Evolutionary conservation across 2,888 invertebrate genomes (phyloP), one percentile per base, ranked within the genome.

Genomic region (Eupithecia centaureata): DNA sequence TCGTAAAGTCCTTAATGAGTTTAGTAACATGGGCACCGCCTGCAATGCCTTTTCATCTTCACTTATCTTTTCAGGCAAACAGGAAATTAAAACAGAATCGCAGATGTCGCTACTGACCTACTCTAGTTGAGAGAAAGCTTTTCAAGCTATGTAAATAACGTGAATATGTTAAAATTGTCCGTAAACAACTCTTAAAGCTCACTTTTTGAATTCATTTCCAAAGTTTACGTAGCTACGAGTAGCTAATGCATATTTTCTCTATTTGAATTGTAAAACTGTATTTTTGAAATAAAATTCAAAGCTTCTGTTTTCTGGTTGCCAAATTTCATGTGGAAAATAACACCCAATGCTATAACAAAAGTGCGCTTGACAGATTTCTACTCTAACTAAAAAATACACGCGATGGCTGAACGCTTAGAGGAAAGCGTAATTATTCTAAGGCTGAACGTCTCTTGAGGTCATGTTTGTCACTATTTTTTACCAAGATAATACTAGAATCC

Each of bases 101-200:
- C 52, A 61, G 64, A 68, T 65, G 54, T 64, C 33, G 25, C 35
- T 56, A 18, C 30, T 42, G 51, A 60, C 57, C 58, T 38, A 64
- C 61, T 61, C 57, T 38, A 10, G n/a, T 18, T 27, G 27, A 52
- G 64, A 64, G 61, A 56, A 63, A 63, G 60, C 54, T 25, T 38
- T 51, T 57, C n/a, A 54, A 60, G 58, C 47, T 51, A 54, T 58
- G 64, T 61, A 61, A 68, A 65, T 58, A 62, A 68, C 61, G 30
- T 51, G 61, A 61, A 61, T 68, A 68, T 52, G 64, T 68, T 68
- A 64, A 68, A 63, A 68, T 32, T 66, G 61, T 61, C 51, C n/a
- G 63, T 63, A 56, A 38, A 30, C 60, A 42, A 63, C 38, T 7
- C 54, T 54, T 18, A 25, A 30, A 42, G 15, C 47, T 58, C 47